Percentiles rank a stretch among this genome's conserved stretches.
Evolutionary conservation across 2,888 invertebrate genomes (phyloP).

Genomic region (Polia nebulosa): DNA sequence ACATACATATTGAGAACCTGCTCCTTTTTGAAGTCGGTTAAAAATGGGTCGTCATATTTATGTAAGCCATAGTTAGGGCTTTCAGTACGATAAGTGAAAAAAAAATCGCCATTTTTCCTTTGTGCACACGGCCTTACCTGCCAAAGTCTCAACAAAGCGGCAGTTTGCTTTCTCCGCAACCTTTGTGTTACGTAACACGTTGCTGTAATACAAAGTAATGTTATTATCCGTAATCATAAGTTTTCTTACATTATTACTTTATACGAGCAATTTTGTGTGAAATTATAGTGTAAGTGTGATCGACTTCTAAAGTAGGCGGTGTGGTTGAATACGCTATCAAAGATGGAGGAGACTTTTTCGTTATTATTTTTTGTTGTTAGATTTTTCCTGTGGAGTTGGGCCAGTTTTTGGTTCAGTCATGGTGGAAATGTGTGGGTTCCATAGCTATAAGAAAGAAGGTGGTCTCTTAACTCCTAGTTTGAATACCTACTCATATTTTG

Average conservation of each 20-base stretch:
- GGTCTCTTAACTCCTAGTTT: too few relatives aligned
- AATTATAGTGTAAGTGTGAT: constrained; percentile 14
- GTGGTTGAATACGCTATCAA: background rate
- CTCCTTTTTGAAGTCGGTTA: too few relatives aligned
- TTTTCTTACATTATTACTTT: constrained; percentile 24
- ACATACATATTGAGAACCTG: too few relatives aligned
- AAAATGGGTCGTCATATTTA: too few relatives aligned
- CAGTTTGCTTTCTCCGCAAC: constrained; percentile 61
- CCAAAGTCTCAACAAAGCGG: constrained; percentile 55
- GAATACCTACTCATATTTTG: too few relatives aligned
- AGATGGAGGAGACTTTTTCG: background rate
- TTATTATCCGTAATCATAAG: constrained; percentile 35
- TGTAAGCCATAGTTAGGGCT: too few relatives aligned
- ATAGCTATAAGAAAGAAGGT: too few relatives aligned
- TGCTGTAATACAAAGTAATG: constrained; percentile 46
- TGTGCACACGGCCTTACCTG: constrained; percentile 42
- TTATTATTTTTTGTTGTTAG: background rate
- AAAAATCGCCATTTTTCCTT: background rate
- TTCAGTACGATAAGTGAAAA: background rate
- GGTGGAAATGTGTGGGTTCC: too few relatives aligned
- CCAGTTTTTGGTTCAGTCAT: too few relatives aligned
- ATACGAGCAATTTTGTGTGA: constrained; percentile 13
- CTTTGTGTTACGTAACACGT: constrained; percentile 48
- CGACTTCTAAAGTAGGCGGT: background rate
- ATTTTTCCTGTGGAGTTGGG: too few relatives aligned